phyloP scores from a whole-genome alignment of 1,140 invertebrate species.

The Carposina sasakii region DNA sequence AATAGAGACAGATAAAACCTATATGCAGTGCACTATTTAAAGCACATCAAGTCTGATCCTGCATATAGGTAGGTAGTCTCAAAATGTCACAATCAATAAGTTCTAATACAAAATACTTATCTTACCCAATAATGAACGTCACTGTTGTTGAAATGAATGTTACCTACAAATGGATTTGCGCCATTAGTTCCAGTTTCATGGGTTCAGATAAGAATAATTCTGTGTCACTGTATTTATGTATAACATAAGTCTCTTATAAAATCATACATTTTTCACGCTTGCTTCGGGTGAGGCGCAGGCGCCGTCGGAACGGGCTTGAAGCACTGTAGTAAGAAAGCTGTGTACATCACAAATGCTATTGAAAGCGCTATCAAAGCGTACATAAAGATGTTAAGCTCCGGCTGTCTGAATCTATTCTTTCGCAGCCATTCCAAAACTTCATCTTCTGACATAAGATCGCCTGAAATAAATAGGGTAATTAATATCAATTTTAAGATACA shows the following conservation, averaged over 20 bases:
- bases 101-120: too few species aligned
- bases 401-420: constrained; percentile 93
- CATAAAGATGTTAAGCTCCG: constrained; percentile 96
- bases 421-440: constrained; percentile 95
- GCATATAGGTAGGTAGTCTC: too few species aligned
- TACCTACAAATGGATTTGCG: too few species aligned
- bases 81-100: too few species aligned
- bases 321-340: constrained; percentile 91
- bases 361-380: constrained; percentile 91
- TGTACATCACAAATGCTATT: constrained; percentile 90
- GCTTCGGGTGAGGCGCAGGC: constrained; percentile 76
- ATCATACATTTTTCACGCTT: constrained; percentile 76
- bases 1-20: too few species aligned
- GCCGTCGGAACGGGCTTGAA: constrained; percentile 79
- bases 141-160: too few species aligned
- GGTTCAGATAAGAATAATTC: constrained; percentile 2
- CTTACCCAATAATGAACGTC: too few species aligned
- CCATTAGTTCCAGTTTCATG: too few species aligned
- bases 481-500: constrained; percentile 3
- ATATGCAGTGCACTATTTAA: too few species aligned
- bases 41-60: too few species aligned
- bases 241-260: constrained; percentile 4
- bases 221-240: constrained; percentile 1
- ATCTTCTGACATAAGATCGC: constrained; percentile 86
- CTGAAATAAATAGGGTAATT: constrained; percentile 67